Evolutionary conservation across 1,140 invertebrate species (phyloP).

Genomic region (Drosophila orena): DNA sequence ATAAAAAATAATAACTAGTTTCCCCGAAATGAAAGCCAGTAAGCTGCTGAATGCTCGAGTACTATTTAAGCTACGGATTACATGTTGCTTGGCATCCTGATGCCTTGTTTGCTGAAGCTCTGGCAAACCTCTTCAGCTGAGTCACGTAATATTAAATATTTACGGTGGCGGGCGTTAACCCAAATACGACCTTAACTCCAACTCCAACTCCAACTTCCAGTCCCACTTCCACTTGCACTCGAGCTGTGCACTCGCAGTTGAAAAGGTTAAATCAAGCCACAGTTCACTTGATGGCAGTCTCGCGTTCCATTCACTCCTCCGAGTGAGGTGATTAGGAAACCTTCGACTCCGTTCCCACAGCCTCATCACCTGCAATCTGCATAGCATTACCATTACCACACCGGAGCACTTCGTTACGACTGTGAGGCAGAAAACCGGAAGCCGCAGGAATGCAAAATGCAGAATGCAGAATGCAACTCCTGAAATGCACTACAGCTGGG

Average conservation of each 20-base stretch:
- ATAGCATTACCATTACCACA: conserved; percentile 30
- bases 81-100: conserved; percentile 29
- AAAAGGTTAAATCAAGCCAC: conserved; percentile 53
- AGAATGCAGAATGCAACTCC: conserved; percentile 26
- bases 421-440: conserved; percentile 16
- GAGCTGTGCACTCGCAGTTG: conserved; percentile 25
- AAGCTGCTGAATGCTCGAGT: conserved; percentile 5
- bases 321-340: not conserved
- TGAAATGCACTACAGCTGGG: conserved; percentile 11
- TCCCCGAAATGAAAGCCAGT: not conserved
- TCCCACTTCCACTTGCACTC: not conserved
- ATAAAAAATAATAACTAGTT: not conserved
- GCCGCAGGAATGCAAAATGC: conserved; percentile 18
- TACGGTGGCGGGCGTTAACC: conserved; percentile 36
- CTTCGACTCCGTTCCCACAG: conserved; percentile 28
- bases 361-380: conserved; percentile 44
- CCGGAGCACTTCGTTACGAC: conserved; percentile 12
- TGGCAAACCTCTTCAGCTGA: conserved; percentile 25
- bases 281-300: conserved; percentile 44
- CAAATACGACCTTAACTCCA: conserved; percentile 34
- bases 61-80: conserved; percentile 22
- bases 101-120: conserved; percentile 19
- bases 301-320: conserved; percentile 33
- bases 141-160: conserved; percentile 50
- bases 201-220: too few relatives aligned